Evolutionary conservation across 2,888 invertebrate genomes (phyloP).

Genomic region (Bombyx huttoni): DNA sequence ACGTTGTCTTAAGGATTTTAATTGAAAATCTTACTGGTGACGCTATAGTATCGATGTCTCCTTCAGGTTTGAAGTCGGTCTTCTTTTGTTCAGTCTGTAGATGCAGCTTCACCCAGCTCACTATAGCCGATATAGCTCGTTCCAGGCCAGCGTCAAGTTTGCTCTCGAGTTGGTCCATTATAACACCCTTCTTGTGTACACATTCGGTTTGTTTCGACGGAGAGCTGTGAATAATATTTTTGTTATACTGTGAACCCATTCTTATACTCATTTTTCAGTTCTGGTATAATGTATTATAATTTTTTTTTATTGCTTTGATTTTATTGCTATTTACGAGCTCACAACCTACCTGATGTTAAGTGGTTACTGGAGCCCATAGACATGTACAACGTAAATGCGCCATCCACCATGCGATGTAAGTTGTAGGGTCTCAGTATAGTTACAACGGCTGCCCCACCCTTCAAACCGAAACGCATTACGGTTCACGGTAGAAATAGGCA

Average conservation of each 20-base stretch:
- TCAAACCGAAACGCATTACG: no score
- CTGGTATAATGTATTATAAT: no score
- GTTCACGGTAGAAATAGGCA: no score
- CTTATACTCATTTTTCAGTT: no score
- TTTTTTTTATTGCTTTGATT: no score
- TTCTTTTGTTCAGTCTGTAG: slow-evolving; percentile 95
- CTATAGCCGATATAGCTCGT: slow-evolving; percentile 87
- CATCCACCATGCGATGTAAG: no score
- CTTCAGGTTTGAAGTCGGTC: slow-evolving; percentile 92
- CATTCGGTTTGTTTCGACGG: slow-evolving; percentile 92
- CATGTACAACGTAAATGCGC: no score
- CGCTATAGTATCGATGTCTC: slow-evolving; percentile 87
- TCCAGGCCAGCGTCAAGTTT: slow-evolving; percentile 93
- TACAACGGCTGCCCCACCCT: no score
- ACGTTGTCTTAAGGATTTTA: not conserved
- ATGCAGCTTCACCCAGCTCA: slow-evolving; percentile 92
- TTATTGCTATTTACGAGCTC: no score
- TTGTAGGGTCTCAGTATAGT: no score
- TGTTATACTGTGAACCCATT: not conserved
- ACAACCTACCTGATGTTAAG: no score
- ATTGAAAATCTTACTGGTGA: slow-evolving; percentile 76
- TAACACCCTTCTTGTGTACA: slow-evolving; percentile 85
- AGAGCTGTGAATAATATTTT: slow-evolving; percentile 68
- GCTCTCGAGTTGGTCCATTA: slow-evolving; percentile 90
- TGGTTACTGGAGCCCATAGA: no score